Evolutionary conservation across 2,797 vertebrate genomes (phyloP), one percentile per base, ranked within the genome.

Genomic region (Enteromius mattozi): DNA sequence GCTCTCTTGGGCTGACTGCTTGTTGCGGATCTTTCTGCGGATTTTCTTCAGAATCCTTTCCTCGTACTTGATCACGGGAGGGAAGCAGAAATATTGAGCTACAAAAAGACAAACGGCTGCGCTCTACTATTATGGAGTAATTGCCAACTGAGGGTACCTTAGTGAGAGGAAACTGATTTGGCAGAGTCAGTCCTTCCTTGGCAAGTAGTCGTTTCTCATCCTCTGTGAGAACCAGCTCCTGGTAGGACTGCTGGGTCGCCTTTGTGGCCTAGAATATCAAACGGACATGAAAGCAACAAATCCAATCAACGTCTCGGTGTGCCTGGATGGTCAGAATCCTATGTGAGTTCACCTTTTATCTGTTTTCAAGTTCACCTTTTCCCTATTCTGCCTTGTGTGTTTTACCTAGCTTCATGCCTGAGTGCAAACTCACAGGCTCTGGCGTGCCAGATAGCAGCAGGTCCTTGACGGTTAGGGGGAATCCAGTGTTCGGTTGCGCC

Each of bases 31-130:
- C 94, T 99, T 99, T 70, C 98, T 85, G 19, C 97, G 96, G 85
- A 99, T 97, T 94, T 98, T 99, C 91, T 99, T 99, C 91, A 99
- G 93, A 83, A 98, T 93, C 47, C 97, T 93, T 83, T 99, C 98
- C 90, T 99, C 98, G 0, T 95, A 96, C 98, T 98, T 85, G 90
- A 86, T 47, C 37, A 27, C 3, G 4, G 70, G 65, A 69, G 47
- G 24, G 45, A 33, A 33, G 71, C 76, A 83, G 47, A 80, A 17
- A 10, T 70, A n/a, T 6, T 17, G 4, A 45, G 70, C 37, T 27
- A 2, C 2, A 27, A 27, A 27, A 27, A 66, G 69, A 37, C 21
- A 30, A 81, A 21, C 12, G 2, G 0, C n/a, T 9, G 54, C 2
- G 10, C 13, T 59, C 14, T 59, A 59, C 27, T 37, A 40, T 79